Base-by-base conservation (phyloP, 2,797 vertebrate species). In the Taenioides sp. region DNA sequence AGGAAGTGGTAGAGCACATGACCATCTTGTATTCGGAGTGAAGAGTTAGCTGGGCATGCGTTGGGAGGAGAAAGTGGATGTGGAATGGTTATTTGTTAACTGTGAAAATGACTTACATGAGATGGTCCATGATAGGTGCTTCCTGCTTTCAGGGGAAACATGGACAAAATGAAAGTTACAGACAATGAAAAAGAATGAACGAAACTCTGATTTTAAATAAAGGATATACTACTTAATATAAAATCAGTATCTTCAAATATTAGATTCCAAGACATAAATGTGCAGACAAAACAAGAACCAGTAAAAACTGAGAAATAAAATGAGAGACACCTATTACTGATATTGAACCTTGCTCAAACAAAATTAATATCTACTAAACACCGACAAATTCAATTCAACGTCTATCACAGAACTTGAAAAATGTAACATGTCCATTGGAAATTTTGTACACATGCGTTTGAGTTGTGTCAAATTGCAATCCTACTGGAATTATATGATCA, bases 61-160 rank as follows among this genome's bases (percentile, higher is more conserved):
- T 89, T 82, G 71, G 62, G 78, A 84, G 81, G 81, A 89, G 63
- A 84, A 22, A 84, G 77, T 70, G 43, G 81, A 84, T 87, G 86
- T 68, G 71, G 73, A 73, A 31, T 73, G 80, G 85, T 88, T 88
- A 87, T 83, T 82, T 76, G 86, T 89, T 89, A 88, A 83, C 75
- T 72, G 6, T 92, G 90, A 87, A 52, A 84, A 82, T 92, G 93
- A 98, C 96, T 97, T 97, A 97, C 96, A 98, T 97, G 96, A 96
- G 95, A 93, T 94, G 88, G 92, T 95, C 96, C 97, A 95, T 97
- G 96, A 96, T 96, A 95, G 95, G 95, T 92, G 93, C 92, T 91
- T 96, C 95, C 94, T 98, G 96, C 90, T 97, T 96, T 93, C 93
- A 94, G 94, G 96, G 95, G 96, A 93, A 95, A 95, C 93, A 93